Evolutionary conservation across 2,797 vertebrate genomes (phyloP).

Genomic region (Pangasius krempfi): DNA sequence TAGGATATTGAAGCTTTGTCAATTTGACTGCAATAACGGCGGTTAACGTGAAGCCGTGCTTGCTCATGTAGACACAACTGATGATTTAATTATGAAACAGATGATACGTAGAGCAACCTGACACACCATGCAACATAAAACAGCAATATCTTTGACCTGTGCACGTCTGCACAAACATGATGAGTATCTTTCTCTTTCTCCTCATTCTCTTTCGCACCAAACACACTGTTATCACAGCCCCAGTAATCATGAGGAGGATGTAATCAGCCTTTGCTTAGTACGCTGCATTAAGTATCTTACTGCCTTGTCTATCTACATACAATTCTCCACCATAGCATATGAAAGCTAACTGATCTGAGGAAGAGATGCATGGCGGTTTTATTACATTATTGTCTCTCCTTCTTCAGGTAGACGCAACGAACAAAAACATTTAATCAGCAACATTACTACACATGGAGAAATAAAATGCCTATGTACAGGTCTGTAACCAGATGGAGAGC

Average conservation of each 20-base stretch:
- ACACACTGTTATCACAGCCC: not conserved
- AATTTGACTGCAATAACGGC: not conserved
- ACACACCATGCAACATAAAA: conserved; percentile 36
- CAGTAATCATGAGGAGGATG: not conserved
- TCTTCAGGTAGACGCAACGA: not conserved
- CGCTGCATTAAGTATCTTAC: not conserved
- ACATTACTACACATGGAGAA: not conserved
- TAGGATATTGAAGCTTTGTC: not conserved
- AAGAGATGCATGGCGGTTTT: too few relatives aligned
- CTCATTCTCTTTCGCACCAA: not conserved
- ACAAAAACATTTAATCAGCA: not conserved
- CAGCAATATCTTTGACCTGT: conserved; percentile 20
- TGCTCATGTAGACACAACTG: conserved; percentile 53
- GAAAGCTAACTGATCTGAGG: not conserved
- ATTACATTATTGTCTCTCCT: not conserved
- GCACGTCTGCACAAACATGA: not conserved
- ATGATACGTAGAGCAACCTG: conserved; percentile 41
- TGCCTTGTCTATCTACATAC: not conserved
- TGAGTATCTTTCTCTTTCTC: not conserved
- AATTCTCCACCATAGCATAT: not conserved
- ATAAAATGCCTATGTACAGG: conserved; percentile 39
- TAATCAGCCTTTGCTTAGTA: not conserved
- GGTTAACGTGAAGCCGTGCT: not conserved
- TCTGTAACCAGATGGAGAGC: conserved; percentile 28
- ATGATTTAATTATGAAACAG: conserved; percentile 63